Evolutionary conservation across 1,140 invertebrate species (phyloP), one percentile per base, ranked within the genome.

Genomic region (roundworm (Caenorhabditis elegans)): DNA sequence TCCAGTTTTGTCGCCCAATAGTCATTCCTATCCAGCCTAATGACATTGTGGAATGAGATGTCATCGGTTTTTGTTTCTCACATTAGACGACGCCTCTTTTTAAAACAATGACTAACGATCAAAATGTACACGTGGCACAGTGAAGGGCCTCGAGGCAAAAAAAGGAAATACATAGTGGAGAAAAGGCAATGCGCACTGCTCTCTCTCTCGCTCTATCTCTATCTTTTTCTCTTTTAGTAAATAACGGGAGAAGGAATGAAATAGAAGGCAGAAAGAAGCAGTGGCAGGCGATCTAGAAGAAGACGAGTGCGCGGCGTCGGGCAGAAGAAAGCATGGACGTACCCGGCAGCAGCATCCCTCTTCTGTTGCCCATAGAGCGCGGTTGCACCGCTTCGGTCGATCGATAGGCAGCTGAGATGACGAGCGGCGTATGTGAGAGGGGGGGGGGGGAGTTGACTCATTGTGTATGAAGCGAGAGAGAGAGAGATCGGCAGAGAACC

Each of bases 381-480:
- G 17, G 10, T 51, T 39, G 31, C 49, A 6, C 26, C 19, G 36
- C 13, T 78, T 48, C 48, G 60, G 26, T 22, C 15, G 49, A 78
- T 51, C 24, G 46, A 49, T 76, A 26, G 43, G 46, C 43, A 48
- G 46, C 46, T 49, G 76, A 48, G 76, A 77, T 48, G 48, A 77
- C 15, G 76, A 24, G 76, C 47, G 43, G 46, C 15, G 43, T 5
- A 19, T 34, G 10, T 43, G 46, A 36, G 19, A 15, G 76, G 36
- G 22, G 39, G 47, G n/a, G 49, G 49, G 49, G 77, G 26, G 24
- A 77, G 46, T 51, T 77, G 76, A 77, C 76, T 77, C 76, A 48
- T 51, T 48, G 76, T 49, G 76, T 49, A 28, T 26, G 10, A 28
- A 26, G 48, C 13, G 36, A n/a, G 46, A 19, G 36, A 39, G 10